Percentiles rank a stretch among this genome's conserved stretches.
Conservation (phyloP, 2,113 vertebrate genomes). For the Toxostoma redivivum region DNA sequence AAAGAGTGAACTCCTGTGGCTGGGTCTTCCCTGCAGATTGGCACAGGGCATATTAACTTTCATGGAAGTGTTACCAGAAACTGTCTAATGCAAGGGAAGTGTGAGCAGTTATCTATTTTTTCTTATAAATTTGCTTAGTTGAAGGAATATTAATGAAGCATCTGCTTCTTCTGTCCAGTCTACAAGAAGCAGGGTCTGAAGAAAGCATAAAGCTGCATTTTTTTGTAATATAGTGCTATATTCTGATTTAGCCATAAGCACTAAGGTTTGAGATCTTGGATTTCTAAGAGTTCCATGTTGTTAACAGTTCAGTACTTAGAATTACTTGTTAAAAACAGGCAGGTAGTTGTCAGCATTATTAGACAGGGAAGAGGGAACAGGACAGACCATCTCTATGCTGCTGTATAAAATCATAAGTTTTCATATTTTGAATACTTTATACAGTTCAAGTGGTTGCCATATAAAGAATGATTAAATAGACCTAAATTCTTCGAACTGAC, state of each 20-base stretch:
- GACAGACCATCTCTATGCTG: background rate
- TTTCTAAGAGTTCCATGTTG: background rate
- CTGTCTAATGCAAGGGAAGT: background rate
- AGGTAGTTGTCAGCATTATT: background rate
- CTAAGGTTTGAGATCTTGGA: background rate
- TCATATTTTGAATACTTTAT: background rate
- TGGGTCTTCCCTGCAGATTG: background rate
- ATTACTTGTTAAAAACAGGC: background rate
- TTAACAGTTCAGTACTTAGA: background rate
- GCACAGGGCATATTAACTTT: background rate
- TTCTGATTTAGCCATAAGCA: background rate
- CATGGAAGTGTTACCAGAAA: background rate
- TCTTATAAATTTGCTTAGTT: background rate
- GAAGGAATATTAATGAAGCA: background rate
- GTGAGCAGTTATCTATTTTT: background rate
- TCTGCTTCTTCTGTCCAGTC: background rate
- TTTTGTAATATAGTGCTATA: background rate
- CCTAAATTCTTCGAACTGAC: background rate
- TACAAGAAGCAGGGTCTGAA: background rate
- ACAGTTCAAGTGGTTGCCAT: background rate
- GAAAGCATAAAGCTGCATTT: background rate
- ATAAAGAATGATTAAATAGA: background rate
- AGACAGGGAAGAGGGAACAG: background rate
- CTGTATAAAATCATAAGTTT: background rate
- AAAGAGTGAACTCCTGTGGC: background rate